Conservation (phyloP, 2,113 vertebrate species). For the Callorhinus ursinus region DNA sequence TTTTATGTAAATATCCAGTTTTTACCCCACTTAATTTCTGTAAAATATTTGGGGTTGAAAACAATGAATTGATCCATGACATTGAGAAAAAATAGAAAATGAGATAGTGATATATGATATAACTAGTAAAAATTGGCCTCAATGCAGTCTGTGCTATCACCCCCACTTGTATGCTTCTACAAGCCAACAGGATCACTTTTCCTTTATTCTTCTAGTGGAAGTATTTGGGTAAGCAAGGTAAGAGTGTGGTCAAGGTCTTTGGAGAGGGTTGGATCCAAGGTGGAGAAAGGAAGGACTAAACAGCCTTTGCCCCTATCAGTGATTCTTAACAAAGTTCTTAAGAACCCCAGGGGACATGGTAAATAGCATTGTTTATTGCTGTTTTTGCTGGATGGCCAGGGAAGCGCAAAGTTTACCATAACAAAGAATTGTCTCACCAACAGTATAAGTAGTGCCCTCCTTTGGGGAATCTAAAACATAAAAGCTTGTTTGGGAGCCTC, state of each 20-base stretch:
- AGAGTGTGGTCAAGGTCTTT: background rate
- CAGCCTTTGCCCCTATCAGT: background rate
- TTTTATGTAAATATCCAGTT: background rate
- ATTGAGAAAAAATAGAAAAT: background rate
- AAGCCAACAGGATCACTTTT: background rate
- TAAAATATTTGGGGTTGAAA: background rate
- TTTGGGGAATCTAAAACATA: background rate
- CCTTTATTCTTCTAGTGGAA: background rate
- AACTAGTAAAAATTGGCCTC: background rate
- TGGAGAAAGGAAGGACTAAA: background rate
- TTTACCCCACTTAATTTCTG: background rate
- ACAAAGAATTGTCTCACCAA: background rate
- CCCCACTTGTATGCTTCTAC: background rate
- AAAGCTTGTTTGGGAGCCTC: background rate
- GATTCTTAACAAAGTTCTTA: conserved; percentile 2
- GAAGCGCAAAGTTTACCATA: background rate
- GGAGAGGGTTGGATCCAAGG: background rate
- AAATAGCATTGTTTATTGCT: conserved; percentile 8
- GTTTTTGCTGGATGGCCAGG: background rate
- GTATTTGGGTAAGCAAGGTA: background rate
- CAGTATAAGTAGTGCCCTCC: background rate
- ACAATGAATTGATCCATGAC: conserved; percentile 27
- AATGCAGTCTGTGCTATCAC: background rate
- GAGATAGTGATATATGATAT: background rate
- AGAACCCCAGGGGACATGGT: background rate